Evolutionary conservation across 1,140 invertebrate genomes (phyloP), one percentile per base, ranked within the genome.

Genomic region (Rhagoletis zephyria): DNA sequence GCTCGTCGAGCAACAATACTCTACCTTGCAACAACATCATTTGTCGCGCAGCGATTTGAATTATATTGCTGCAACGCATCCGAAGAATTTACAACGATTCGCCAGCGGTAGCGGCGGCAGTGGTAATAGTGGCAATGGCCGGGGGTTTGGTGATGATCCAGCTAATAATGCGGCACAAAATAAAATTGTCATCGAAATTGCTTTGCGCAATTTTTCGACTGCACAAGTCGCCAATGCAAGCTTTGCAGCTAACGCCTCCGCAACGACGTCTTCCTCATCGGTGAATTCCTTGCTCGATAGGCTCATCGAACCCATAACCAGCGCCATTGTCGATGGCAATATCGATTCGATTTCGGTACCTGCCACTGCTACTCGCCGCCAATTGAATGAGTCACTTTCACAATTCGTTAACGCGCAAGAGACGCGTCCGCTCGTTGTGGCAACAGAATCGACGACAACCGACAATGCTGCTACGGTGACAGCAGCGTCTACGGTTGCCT

Each of bases 321-420:
- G 65, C 63, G 88, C 88, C 77, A 88, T 89, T 86, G 87, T 87
- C 77, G 87, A 87, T 85, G 91, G 91, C 40, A 91, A 92, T 88
- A 89, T 92, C n/a, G 91, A 92, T 61, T 92, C 91, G n/a, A 92
- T 92, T 89, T 92, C 91, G 10, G 63, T 92, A 89, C 91, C 91
- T 67, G 91, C 91, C 12, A 86, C 85, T 5, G 59, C 67, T 12
- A 70, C 85, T n/a, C 88, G 89, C 10, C 89, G 87, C 51, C 60
- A 74, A 85, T 48, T 85, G 77, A 89, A 87, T 63, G 64, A 86
- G 88, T 85, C 87, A 67, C 30, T 87, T 1, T 60, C 88, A 40
- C 65, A 42, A 19, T 60, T 88, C 9, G 60, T 88, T 60, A 87
- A 87, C 51, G 51, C 63, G 61, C 2, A 85, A 56, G 9, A 67